Evolutionary conservation across 1,140 invertebrate genomes (phyloP).

Genomic region (Drosophila biarmipes): DNA sequence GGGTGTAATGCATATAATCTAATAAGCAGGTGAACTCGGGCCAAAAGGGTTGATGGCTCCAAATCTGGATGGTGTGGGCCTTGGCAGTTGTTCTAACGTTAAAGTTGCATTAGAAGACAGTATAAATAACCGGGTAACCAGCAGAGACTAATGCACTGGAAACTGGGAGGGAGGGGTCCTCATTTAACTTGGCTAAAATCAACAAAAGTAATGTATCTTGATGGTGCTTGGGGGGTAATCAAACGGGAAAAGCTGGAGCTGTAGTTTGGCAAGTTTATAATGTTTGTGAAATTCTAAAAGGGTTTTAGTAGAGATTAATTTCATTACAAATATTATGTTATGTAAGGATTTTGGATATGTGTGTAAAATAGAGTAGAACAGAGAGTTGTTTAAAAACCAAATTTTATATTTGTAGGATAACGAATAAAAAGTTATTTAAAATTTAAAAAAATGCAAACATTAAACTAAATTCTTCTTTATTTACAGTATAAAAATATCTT

Average conservation of each 20-base stretch:
- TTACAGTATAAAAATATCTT: too few relatives aligned
- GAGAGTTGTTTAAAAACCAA: too few relatives aligned
- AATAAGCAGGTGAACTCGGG: conserved; percentile 70
- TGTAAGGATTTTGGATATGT: background rate
- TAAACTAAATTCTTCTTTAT: too few relatives aligned
- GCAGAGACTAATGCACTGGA: conserved; percentile 19
- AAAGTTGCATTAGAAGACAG: conserved; percentile 70
- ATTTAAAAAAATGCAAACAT: too few relatives aligned
- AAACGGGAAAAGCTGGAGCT: background rate
- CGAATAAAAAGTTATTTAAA: too few relatives aligned
- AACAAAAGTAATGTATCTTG: conserved; percentile 31
- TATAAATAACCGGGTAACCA: conserved; percentile 60
- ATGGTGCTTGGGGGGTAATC: conserved; percentile 11
- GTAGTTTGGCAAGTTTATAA: background rate
- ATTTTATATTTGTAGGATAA: too few relatives aligned
- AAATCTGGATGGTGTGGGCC: conserved; percentile 11
- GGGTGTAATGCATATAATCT: conserved; percentile 80
- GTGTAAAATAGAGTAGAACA: too few relatives aligned
- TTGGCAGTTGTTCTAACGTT: conserved; percentile 49
- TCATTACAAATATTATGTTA: too few relatives aligned
- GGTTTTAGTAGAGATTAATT: background rate
- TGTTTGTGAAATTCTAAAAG: background rate
- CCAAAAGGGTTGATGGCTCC: conserved; percentile 37
- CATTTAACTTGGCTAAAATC: conserved; percentile 38
- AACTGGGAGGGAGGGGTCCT: conserved; percentile 20